A percentile compares a stretch with the other conserved stretches of the same genome.
These are phyloP conservation scores for Heterocephalus glaber DNA, from an alignment of 2,113 vertebrate genomes.

Conservation along the genomic window DNA sequence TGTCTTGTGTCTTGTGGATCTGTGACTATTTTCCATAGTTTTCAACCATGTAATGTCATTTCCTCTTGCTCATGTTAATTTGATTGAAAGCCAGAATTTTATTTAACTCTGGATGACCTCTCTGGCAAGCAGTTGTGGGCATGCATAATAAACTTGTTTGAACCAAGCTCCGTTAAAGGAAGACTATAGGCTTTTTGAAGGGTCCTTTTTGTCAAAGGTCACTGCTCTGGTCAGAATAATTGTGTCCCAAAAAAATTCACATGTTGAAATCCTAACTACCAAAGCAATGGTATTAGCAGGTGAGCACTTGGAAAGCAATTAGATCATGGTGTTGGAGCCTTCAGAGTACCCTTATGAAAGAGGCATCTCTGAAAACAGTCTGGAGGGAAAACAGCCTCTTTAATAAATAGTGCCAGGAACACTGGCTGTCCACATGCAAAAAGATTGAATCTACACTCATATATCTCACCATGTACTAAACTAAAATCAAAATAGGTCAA, in stretches of 20 bases:
- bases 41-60: neutral
- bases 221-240: neutral
- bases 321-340: neutral
- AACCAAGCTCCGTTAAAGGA: neutral
- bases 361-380: neutral
- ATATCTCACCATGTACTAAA: neutral
- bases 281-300: neutral
- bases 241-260: neutral
- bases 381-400: neutral
- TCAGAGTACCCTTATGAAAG: neutral
- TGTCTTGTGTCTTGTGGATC: neutral
- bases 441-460: neutral
- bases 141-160: neutral
- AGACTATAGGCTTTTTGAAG: neutral
- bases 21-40: neutral
- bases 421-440: neutral
- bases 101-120: neutral
- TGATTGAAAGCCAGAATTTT: slow-evolving; percentile 23
- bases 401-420: neutral
- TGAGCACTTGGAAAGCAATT: neutral
- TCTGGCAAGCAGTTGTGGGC: neutral
- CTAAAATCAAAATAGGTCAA: neutral
- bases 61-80: neutral
- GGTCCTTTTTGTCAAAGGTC: neutral
- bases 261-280: neutral